A percentile compares a stretch with the other conserved stretches of the same genome.
phyloP scores from a whole-genome alignment of 2,888 invertebrate genomes.

The Panzeria rudis region DNA sequence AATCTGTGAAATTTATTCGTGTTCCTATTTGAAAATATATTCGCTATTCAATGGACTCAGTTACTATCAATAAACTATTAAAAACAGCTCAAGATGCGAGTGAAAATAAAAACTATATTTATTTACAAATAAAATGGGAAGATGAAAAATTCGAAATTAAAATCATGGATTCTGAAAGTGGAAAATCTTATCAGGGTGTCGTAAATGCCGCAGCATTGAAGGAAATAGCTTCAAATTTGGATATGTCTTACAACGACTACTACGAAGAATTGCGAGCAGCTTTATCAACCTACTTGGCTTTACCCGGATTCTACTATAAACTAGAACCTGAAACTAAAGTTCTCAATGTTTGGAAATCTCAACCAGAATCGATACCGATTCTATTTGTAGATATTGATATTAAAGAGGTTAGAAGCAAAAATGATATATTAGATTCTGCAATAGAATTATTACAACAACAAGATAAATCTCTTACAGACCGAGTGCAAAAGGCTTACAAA shows the following conservation, averaged over 20 bases:
- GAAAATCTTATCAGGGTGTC: slow-evolving; percentile 53
- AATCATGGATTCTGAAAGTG: slow-evolving; percentile 58
- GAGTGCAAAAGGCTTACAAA: slow-evolving; percentile 64
- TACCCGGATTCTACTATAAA: slow-evolving; percentile 63
- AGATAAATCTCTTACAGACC: slow-evolving; percentile 50
- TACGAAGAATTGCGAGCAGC: slow-evolving; percentile 59
- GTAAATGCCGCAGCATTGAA: slow-evolving; percentile 27
- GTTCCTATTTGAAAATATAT: no score
- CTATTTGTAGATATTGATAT: slow-evolving; percentile 57
- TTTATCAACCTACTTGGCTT: slow-evolving; percentile 49
- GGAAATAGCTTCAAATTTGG: slow-evolving; percentile 55
- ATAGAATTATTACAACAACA: slow-evolving; percentile 58
- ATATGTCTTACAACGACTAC: slow-evolving; percentile 58
- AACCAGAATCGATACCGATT: slow-evolving; percentile 54
- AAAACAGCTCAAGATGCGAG: slow-evolving; percentile 28
- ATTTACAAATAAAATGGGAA: slow-evolving; percentile 60
- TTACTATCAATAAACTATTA: slow-evolving; percentile 61
- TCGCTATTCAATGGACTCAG: slow-evolving; percentile 48
- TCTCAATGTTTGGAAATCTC: slow-evolving; percentile 60
- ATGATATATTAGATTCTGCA: slow-evolving; percentile 62
- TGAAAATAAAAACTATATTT: slow-evolving; percentile 56
- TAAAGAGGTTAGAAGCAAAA: slow-evolving; percentile 34
- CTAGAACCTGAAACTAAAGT: slow-evolving; percentile 49
- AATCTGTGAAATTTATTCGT: no score
- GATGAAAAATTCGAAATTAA: slow-evolving; percentile 49